phyloP scores from a whole-genome alignment of 2,113 vertebrate genomes.

The Eulemur macaco region DNA sequence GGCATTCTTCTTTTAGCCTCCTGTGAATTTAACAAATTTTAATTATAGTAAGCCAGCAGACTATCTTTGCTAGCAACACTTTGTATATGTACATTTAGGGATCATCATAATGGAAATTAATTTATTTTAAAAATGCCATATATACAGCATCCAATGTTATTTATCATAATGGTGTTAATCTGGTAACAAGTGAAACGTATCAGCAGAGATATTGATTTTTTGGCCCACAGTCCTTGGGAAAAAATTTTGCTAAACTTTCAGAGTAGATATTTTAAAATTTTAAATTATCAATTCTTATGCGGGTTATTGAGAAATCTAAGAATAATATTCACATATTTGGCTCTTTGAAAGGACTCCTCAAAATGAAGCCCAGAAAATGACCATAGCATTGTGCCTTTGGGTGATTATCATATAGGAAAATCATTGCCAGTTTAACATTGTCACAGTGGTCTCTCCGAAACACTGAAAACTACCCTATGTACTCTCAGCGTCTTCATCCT shows the following conservation, averaged over 20 bases:
- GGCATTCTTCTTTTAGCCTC: neutral
- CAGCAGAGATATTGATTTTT: neutral
- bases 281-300: neutral
- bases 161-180: neutral
- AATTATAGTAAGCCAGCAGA: neutral
- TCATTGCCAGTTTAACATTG: neutral
- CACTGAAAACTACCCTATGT: neutral
- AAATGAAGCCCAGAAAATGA: neutral
- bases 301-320: neutral
- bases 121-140: neutral
- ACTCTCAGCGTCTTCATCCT: neutral
- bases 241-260: neutral
- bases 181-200: neutral
- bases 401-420: neutral
- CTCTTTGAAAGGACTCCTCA: neutral
- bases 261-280: neutral
- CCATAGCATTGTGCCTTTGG: neutral
- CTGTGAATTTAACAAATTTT: slow-evolving; percentile 11
- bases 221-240: neutral
- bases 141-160: neutral
- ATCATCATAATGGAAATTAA: neutral
- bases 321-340: neutral
- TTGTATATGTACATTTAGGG: neutral
- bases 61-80: neutral
- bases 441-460: neutral